phyloP scores from a whole-genome alignment of 2,797 vertebrate genomes.

The Rhabdophis nuchalis region DNA sequence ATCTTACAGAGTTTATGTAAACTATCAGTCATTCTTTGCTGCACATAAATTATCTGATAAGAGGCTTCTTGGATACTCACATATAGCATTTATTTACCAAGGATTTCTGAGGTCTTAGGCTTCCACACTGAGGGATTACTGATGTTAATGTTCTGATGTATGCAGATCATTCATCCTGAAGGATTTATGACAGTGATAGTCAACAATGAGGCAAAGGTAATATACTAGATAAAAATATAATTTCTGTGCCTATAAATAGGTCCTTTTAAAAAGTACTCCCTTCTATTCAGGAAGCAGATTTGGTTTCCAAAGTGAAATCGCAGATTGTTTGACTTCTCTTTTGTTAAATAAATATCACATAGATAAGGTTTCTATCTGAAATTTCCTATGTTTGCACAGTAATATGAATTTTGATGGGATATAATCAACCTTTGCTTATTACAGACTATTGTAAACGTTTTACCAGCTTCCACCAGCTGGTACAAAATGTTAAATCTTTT shows the following conservation, averaged over 20 bases:
- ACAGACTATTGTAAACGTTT: conserved; percentile 33
- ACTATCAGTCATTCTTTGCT: neutral
- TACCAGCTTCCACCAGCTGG: conserved; percentile 38
- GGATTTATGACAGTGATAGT: neutral
- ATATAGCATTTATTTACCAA: neutral
- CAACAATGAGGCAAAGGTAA: accelerated
- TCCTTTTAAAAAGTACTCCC: neutral
- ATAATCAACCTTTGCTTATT: conserved; percentile 47
- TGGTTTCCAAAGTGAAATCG: conserved; percentile 40
- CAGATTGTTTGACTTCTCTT: conserved; percentile 46
- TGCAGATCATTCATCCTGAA: neutral
- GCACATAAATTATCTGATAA: neutral
- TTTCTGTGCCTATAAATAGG: neutral
- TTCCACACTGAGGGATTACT: accelerated
- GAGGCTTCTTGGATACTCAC: neutral
- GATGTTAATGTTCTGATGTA: neutral
- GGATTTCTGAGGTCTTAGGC: neutral
- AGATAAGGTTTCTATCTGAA: conserved; percentile 48
- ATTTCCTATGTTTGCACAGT: conserved; percentile 58
- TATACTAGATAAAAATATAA: neutral
- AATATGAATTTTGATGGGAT: conserved; percentile 43
- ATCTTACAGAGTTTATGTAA: neutral
- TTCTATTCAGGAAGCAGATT: conserved; percentile 33
- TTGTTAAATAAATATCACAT: conserved; percentile 50
- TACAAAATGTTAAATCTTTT: conserved; percentile 32